Base-by-base conservation (phyloP, 2,888 invertebrate species). In the Mycalesis mineus region DNA sequence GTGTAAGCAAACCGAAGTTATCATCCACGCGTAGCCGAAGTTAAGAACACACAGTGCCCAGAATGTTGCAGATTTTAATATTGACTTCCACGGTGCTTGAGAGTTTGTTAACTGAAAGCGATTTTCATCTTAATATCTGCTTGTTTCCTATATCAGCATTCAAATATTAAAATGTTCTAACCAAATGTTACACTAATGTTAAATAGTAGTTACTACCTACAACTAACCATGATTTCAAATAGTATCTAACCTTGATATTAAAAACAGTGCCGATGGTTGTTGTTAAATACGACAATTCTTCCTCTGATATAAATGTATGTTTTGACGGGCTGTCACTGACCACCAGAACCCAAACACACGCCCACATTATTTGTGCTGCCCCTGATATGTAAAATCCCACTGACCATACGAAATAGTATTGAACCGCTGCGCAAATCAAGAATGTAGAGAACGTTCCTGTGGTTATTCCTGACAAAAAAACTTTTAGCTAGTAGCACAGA, bases 361-460 rank as follows among this genome's bases (percentile, higher is more conserved):
- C 80, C 80, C 93, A 92, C 0, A 90, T 9, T 0, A 91, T 69
- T 69, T 92, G 90, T 6, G 91, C 67, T 0, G 91, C 71, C 0
- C 92, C 92, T 0, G 92, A 84, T n/a, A 91, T 73, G 68, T 93
- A 93, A 80, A 93, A 94, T 0, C 92, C 94, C 72, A 91, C 87
- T 2, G 91, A 89, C 94, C 94, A 94, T 44, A 91, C 91, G 0
- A 91, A 80, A 11, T 81, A 78, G 57, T 91, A 92, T 11, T 94
- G 92, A 0, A 94, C 86, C 0, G 87, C 75, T 1, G 94, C 93
- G 60, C 93, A 91, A 37, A 93, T 73, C 0, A 94, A 90, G 78
- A 93, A 94, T 0, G 94, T 92, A 1, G 92, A 83, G 57, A 93
- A 92, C 0, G 94, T 94, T 5, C 93, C 94, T 17, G 75, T 79